phyloP scores from a whole-genome alignment of 1,140 invertebrate genomes.

The Papilio machaon region DNA sequence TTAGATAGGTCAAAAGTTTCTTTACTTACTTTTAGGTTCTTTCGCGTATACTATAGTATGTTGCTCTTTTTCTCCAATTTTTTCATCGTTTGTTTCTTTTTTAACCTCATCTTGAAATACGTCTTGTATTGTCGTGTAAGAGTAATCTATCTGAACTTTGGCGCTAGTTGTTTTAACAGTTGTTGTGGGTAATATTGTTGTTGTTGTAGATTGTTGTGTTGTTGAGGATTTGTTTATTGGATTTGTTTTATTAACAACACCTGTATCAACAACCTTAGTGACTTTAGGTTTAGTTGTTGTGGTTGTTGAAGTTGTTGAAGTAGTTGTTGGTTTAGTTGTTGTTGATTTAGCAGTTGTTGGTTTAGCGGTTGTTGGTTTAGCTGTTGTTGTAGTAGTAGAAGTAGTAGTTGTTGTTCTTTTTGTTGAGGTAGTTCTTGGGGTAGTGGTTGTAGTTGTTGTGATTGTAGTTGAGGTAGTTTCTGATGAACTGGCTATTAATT shows the following conservation, averaged over 20 bases:
- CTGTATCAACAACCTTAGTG: not conserved
- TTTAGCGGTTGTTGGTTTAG: slow-evolving; percentile 40
- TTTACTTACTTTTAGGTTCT: slow-evolving; percentile 18
- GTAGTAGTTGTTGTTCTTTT: slow-evolving; percentile 41
- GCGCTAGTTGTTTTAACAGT: slow-evolving; percentile 12
- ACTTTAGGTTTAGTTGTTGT: slow-evolving; percentile 26
- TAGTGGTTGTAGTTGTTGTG: slow-evolving; percentile 22
- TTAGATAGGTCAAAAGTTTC: no score
- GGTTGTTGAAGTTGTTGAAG: not conserved
- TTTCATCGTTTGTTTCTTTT: slow-evolving; percentile 48
- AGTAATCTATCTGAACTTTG: slow-evolving; percentile 37
- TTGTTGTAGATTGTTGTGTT: slow-evolving; percentile 36
- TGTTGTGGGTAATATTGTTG: slow-evolving; percentile 19
- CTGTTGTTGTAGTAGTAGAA: slow-evolving; percentile 36
- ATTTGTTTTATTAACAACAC: slow-evolving; percentile 3
- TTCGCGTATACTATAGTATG: not conserved
- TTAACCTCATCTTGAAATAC: slow-evolving; percentile 41
- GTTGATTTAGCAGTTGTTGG: slow-evolving; percentile 39
- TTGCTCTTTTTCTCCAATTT: slow-evolving; percentile 41
- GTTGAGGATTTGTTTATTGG: slow-evolving; percentile 21
- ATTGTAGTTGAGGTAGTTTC: slow-evolving; percentile 28
- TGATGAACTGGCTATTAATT: slow-evolving; percentile 51
- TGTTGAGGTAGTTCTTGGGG: slow-evolving; percentile 45
- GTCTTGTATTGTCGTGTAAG: slow-evolving; percentile 46
- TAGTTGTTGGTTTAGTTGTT: slow-evolving; percentile 3